Percentiles rank a stretch among this genome's conserved stretches.
Conservation (phyloP, 2,113 vertebrate genomes). For the Xenopus laevis region DNA sequence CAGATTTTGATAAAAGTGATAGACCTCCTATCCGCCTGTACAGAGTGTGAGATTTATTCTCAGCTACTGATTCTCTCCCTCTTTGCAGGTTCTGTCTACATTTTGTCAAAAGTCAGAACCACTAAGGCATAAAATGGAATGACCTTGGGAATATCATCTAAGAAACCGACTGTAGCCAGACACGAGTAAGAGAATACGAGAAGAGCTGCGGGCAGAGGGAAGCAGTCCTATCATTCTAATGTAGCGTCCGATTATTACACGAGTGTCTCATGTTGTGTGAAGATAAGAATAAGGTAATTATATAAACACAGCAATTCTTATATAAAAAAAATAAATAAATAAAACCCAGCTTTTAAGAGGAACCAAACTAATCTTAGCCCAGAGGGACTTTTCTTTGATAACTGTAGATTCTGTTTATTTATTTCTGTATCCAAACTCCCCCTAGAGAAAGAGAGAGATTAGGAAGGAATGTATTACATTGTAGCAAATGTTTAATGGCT, state of each 20-base stretch:
- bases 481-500: too few species aligned
- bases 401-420: too few species aligned
- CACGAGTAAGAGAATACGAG: neutral
- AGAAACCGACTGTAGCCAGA: neutral
- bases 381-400: neutral
- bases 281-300: slow-evolving; percentile 12
- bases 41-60: too few species aligned
- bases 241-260: neutral
- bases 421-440: too few species aligned
- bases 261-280: neutral
- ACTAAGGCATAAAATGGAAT: neutral
- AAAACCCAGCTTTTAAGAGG: too few species aligned
- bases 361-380: neutral
- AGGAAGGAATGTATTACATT: too few species aligned
- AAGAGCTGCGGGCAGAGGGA: neutral
- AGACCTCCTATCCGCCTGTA: too few species aligned
- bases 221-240: neutral
- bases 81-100: too few species aligned
- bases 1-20: too few species aligned
- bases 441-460: too few species aligned
- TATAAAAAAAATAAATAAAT: neutral
- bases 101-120: neutral
- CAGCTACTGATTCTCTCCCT: too few species aligned
- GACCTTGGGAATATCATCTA: neutral
- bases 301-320: neutral